A percentile compares a stretch with the other conserved stretches of the same genome.
These are phyloP conservation scores for Riparia riparia DNA, from an alignment of 2,113 vertebrate genomes.

Conservation along the genomic window DNA sequence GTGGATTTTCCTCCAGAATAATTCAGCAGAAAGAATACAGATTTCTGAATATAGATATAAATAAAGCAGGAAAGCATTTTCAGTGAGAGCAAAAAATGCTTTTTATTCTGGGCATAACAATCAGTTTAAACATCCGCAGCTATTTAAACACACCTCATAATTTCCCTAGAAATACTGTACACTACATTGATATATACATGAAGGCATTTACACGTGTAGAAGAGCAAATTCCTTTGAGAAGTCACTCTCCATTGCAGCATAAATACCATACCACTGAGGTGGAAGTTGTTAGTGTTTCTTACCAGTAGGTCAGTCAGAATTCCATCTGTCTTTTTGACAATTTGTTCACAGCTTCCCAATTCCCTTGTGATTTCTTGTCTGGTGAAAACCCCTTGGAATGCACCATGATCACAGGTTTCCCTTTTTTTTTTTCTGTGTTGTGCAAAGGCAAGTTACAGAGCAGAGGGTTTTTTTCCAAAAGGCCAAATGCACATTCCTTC, in stretches of 20 bases:
- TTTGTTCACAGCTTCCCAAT: slow-evolving; percentile 45
- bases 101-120: neutral
- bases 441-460: neutral
- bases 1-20: neutral
- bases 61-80: slow-evolving; percentile 1
- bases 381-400: neutral
- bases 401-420: neutral
- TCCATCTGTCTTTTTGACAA: slow-evolving; percentile 57
- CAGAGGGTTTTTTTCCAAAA: neutral
- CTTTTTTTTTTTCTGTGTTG: neutral
- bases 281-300: slow-evolving; percentile 33
- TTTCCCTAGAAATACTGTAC: neutral
- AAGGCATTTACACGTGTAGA: slow-evolving; percentile 20
- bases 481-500: neutral
- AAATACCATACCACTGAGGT: neutral
- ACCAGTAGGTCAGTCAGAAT: slow-evolving; percentile 36
- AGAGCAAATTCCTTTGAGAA: slow-evolving; percentile 24
- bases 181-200: neutral
- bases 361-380: neutral
- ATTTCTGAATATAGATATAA: neutral
- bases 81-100: neutral
- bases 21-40: neutral
- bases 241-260: slow-evolving; percentile 1
- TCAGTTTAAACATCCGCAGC: neutral
- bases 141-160: slow-evolving; percentile 4